These are phyloP conservation scores for Paramormyrops hopkinsi DNA, from an alignment of 2,797 vertebrate genomes.

Conservation along the genomic window DNA sequence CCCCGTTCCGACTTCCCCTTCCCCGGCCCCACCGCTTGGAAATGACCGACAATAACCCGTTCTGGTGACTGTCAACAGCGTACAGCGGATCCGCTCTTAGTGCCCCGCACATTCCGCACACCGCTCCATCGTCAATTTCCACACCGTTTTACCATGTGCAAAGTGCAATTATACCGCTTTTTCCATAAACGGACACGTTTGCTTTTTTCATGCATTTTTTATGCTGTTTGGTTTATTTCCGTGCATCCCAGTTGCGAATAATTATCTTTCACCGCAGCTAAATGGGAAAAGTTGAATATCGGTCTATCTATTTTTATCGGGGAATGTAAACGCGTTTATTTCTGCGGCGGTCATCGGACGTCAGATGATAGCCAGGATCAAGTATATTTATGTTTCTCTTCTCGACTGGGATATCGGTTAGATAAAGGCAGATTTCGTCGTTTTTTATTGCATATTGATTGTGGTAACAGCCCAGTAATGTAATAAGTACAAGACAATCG, in stretches of 20 bases:
- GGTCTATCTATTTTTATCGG: neutral
- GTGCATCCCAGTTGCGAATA: neutral
- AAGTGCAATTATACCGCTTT: neutral
- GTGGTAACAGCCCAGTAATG: neutral
- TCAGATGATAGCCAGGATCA: neutral
- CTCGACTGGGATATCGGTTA: neutral
- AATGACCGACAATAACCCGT: conserved; percentile 69
- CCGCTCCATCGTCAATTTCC: neutral
- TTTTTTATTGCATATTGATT: neutral
- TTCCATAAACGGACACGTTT: neutral
- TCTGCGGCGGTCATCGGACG: neutral
- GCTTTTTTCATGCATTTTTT: neutral
- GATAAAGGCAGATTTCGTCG: neutral
- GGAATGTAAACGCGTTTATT: conserved; percentile 2
- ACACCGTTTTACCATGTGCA: neutral
- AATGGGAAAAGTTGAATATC: conserved; percentile 8
- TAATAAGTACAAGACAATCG: neutral
- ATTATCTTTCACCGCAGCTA: neutral
- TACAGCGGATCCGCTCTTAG: conserved; percentile 29
- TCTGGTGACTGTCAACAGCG: conserved; percentile 55
- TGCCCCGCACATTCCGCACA: neutral
- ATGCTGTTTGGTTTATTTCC: neutral
- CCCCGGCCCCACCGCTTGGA: conserved; percentile 45
- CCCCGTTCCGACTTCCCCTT: conserved; percentile 29
- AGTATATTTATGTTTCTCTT: neutral